Conservation (phyloP, 1,140 invertebrate genomes). For the Drosophila sproati region DNA sequence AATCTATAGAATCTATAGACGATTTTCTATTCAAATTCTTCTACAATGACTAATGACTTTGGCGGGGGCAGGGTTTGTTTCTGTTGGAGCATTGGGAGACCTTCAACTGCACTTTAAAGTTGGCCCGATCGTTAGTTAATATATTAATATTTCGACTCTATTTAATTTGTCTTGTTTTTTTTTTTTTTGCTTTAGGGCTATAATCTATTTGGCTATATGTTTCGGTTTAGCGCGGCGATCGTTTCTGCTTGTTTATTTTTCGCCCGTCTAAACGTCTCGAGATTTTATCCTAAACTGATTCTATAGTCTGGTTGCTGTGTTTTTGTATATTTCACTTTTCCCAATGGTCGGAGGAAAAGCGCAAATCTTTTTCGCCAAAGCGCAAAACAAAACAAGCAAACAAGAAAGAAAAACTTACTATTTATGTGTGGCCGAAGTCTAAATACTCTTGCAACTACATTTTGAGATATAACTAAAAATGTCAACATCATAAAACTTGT, state of each 20-base stretch:
- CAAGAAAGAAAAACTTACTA: slow-evolving; percentile 14
- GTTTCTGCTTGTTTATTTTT: slow-evolving; percentile 60
- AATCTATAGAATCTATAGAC: slow-evolving; percentile 37
- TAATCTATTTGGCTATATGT: slow-evolving; percentile 10
- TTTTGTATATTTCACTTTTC: slow-evolving; percentile 55
- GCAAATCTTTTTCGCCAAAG: slow-evolving; percentile 66
- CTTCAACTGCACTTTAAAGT: slow-evolving; percentile 51
- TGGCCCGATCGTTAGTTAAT: slow-evolving; percentile 14
- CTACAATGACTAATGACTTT: slow-evolving; percentile 57
- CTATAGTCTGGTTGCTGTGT: slow-evolving; percentile 53
- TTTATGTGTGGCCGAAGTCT: background rate
- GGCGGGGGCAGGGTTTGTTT: slow-evolving; percentile 3
- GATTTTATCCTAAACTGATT: slow-evolving; percentile 84
- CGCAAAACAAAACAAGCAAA: slow-evolving; percentile 59
- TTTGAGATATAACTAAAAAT: background rate
- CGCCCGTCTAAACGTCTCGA: slow-evolving; percentile 81
- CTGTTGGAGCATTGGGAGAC: slow-evolving; percentile 24
- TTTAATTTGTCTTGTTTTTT: background rate
- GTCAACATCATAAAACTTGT: background rate
- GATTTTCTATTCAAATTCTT: slow-evolving; percentile 66
- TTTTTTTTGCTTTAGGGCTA: slow-evolving; percentile 6
- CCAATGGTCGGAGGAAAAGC: slow-evolving; percentile 45
- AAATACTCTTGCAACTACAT: slow-evolving; percentile 10
- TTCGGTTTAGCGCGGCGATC: slow-evolving; percentile 14
- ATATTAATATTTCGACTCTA: background rate